phyloP scores from a whole-genome alignment of 2,888 invertebrate genomes.

The Orchesella flavescens region DNA sequence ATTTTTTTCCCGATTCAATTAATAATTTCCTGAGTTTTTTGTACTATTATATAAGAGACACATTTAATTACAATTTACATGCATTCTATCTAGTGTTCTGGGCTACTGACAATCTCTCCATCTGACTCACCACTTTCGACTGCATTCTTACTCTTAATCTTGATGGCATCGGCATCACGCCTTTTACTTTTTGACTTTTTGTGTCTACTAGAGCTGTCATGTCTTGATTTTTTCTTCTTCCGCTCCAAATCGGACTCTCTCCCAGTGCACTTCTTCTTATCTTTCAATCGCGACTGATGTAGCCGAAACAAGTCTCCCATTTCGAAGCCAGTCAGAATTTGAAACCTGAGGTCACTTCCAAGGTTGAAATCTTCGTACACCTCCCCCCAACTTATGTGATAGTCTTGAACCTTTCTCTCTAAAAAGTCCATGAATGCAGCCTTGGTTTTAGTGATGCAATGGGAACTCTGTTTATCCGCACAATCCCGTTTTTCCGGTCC shows the following conservation, averaged over 20 bases:
- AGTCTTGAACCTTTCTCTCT: slow-evolving; percentile 90
- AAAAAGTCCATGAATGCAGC: slow-evolving; percentile 91
- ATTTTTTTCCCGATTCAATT: too few relatives aligned
- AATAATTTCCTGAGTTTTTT: too few relatives aligned
- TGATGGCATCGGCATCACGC: too few relatives aligned
- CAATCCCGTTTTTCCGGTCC: too few relatives aligned
- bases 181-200: too few relatives aligned
- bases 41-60: too few relatives aligned
- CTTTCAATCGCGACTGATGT: slow-evolving; percentile 87
- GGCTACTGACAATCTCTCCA: not conserved
- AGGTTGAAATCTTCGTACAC: slow-evolving; percentile 95
- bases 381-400: slow-evolving; percentile 94
- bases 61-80: too few relatives aligned
- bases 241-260: slow-evolving; percentile 61
- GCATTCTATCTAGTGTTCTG: not conserved
- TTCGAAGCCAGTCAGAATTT: slow-evolving; percentile 89
- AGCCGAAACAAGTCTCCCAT: slow-evolving; percentile 97
- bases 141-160: not conserved
- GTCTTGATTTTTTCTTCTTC: slow-evolving; percentile 51
- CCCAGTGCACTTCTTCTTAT: slow-evolving; percentile 84
- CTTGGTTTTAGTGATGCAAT: slow-evolving; percentile 75
- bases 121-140: not conserved
- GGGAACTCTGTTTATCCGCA: too few relatives aligned
- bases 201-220: slow-evolving; percentile 74
- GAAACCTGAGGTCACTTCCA: slow-evolving; percentile 89